Conservation (phyloP, 2,888 invertebrate species). For the Resseliella maxima region DNA sequence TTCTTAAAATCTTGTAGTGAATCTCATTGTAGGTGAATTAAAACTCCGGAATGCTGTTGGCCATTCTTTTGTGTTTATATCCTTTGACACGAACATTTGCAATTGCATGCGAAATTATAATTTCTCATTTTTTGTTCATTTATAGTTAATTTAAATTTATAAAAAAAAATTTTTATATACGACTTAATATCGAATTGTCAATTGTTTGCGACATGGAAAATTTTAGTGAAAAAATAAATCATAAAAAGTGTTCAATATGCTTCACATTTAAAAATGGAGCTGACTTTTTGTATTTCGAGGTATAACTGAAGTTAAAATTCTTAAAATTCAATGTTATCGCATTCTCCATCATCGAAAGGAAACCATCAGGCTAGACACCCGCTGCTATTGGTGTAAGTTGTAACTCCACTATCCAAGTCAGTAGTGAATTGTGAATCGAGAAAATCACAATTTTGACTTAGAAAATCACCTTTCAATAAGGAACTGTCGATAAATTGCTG, state of each 20-base stretch:
- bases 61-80: not conserved
- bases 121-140: not conserved
- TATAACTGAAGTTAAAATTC: not conserved
- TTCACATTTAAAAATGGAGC: not conserved
- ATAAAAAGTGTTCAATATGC: not conserved
- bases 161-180: too few relatives aligned
- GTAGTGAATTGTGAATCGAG: slow-evolving; percentile 64
- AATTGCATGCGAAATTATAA: too few relatives aligned
- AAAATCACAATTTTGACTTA: slow-evolving; percentile 63
- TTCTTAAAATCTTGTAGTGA: too few relatives aligned
- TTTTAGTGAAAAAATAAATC: not conserved
- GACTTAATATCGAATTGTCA: not conserved
- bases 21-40: not conserved
- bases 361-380: slow-evolving; percentile 66
- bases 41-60: not conserved
- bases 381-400: slow-evolving; percentile 64
- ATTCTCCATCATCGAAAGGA: not conserved
- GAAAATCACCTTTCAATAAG: slow-evolving; percentile 64
- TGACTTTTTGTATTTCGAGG: slow-evolving; percentile 5
- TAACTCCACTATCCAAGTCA: slow-evolving; percentile 66
- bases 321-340: slow-evolving; percentile 35
- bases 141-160: too few relatives aligned
- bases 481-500: slow-evolving; percentile 56
- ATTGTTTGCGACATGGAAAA: slow-evolving; percentile 25
- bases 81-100: too few relatives aligned